These are phyloP conservation scores for Drosophila willistoni DNA, from an alignment of 1,140 invertebrate genomes.

Conservation along the genomic window DNA sequence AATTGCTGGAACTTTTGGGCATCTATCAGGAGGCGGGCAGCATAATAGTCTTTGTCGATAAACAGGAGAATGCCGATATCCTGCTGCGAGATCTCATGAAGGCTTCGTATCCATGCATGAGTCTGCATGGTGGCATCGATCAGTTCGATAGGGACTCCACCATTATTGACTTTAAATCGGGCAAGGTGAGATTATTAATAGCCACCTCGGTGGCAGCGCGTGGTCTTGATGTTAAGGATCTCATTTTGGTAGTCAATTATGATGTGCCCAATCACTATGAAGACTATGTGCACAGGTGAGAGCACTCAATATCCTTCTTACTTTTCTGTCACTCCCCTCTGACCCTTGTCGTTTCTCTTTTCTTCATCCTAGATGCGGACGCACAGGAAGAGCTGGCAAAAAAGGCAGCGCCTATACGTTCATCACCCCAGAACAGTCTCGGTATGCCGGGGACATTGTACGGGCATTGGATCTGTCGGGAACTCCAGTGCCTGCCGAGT, in stretches of 20 bases:
- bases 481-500: constrained; percentile 89
- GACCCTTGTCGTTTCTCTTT: not conserved
- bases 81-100: constrained; percentile 98
- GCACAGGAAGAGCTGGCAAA: constrained; percentile 97
- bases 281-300: constrained; percentile 97
- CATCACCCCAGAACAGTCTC: constrained; percentile 96
- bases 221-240: constrained; percentile 98
- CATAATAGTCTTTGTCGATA: constrained; percentile 99
- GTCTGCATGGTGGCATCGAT: constrained; percentile 98
- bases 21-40: constrained; percentile 97
- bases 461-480: constrained; percentile 94
- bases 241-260: constrained; percentile 99
- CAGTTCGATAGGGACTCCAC: constrained; percentile 99
- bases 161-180: constrained; percentile 98
- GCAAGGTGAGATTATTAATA: constrained; percentile 92
- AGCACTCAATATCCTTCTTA: not conserved
- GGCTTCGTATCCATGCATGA: constrained; percentile 97
- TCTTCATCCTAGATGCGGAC: constrained; percentile 89
- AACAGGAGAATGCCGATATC: constrained; percentile 98
- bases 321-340: too few species aligned
- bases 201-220: constrained; percentile 98
- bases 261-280: constrained; percentile 99
- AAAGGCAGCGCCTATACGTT: constrained; percentile 99
- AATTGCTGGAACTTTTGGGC: constrained; percentile 97
- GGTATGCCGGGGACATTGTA: constrained; percentile 96